Base-by-base conservation (phyloP, 2,888 invertebrate species). In the Lepidochitona cinerea region DNA sequence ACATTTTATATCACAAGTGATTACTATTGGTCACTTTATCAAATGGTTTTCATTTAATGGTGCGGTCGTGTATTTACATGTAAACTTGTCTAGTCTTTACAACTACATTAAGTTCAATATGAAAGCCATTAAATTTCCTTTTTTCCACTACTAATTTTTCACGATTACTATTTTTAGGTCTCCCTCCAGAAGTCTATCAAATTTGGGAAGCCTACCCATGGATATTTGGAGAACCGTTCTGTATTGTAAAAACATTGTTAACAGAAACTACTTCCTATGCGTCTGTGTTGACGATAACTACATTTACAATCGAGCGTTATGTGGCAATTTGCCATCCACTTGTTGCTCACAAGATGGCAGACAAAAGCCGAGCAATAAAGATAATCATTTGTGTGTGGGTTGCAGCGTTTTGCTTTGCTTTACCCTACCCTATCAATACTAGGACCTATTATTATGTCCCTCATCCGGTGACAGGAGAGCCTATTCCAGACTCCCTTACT, bases 281-380 rank as follows among this genome's bases (percentile, higher is more conserved):
- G 0, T 97, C 97, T 0, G 96, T 97, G 68, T 92, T 97, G 87
- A 97, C 97, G 33, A 97, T 97, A 82, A 96, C 96, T 64, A 96
- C 96, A 2, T 97, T 97, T 91, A 96, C 97, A 0, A 94, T 95
- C 91, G 97, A 97, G 92, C 93, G 97, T 59, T 92, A 96, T 92
- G 92, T 97, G 80, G 97, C 97, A 37, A 97, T 97, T 86, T 97
- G 97, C 88, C 95, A 96, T 89, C 97, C 97, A 0, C 91, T 97
- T 53, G 94, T 94, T 87, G 93, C 95, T 76, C 95, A 96, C 90
- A 94, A 94, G 49, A 95, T 96, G 93, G 95, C 95, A 0, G 95
- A 95, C 0, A 93, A 96, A 37, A 93, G 95, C 68, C 92, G 97
- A n/a, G 96, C 96, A 0, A 91, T 95, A 37, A 93, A 94, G 77